phyloP scores from a whole-genome alignment of 1,140 invertebrate genomes.

The Periplaneta americana region DNA sequence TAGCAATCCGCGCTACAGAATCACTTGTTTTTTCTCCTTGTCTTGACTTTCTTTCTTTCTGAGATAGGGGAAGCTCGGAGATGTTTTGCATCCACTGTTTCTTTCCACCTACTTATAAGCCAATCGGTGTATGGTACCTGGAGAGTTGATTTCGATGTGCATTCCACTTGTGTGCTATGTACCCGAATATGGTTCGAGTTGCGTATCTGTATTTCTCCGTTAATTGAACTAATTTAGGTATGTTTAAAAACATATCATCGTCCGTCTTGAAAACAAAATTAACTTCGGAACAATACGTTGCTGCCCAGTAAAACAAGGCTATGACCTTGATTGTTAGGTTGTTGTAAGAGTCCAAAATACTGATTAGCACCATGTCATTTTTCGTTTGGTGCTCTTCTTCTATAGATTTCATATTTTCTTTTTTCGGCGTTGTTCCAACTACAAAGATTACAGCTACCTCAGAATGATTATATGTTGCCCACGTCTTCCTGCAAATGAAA shows the following conservation, averaged over 20 bases:
- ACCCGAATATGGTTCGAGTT: constrained; percentile 68
- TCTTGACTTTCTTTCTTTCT: no score
- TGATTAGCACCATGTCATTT: constrained; percentile 68
- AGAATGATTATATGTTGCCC: no score
- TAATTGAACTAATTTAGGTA: constrained; percentile 66
- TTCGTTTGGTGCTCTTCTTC: constrained; percentile 61
- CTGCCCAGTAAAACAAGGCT: constrained; percentile 77
- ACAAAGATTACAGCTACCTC: no score
- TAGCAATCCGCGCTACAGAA: no score
- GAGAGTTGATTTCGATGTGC: constrained; percentile 76
- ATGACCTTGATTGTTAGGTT: constrained; percentile 85
- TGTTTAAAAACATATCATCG: constrained; percentile 89
- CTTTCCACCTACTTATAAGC: no score
- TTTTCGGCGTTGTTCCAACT: no score
- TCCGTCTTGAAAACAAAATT: constrained; percentile 79
- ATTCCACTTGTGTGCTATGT: constrained; percentile 76
- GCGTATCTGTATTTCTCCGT: constrained; percentile 58
- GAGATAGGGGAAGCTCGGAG: no score
- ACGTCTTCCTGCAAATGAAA: no score
- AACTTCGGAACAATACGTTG: constrained; percentile 67
- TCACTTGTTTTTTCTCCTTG: no score
- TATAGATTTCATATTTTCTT: no score
- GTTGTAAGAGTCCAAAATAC: constrained; percentile 77
- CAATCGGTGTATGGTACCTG: constrained; percentile 85
- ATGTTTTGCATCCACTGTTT: no score